These are phyloP conservation scores for Pollicipes pollicipes DNA, from an alignment of 1,140 invertebrate genomes.

Conservation along the genomic window DNA sequence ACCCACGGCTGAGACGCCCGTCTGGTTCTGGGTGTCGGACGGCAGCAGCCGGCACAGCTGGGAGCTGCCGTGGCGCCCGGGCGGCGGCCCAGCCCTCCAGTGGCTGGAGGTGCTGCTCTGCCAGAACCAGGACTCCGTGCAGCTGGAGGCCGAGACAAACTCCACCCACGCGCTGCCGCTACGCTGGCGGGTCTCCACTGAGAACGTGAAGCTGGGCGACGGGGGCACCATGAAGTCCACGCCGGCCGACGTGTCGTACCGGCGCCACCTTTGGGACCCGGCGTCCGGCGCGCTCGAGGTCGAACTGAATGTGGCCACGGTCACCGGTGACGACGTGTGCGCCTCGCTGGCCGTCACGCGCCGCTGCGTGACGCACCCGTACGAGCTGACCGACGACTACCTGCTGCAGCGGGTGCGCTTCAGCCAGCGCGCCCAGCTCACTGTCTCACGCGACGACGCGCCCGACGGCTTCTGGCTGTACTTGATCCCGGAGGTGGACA, in stretches of 20 bases:
- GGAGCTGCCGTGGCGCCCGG: not conserved
- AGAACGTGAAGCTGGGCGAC: not conserved
- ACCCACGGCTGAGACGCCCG: not conserved
- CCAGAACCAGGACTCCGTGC: not conserved
- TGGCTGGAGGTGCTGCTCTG: not conserved
- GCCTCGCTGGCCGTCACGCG: not conserved
- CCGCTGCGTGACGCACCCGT: not conserved
- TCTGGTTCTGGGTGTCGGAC: not conserved
- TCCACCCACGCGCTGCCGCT: not conserved
- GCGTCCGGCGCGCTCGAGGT: not conserved
- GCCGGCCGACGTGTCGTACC: not conserved
- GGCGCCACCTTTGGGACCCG: not conserved
- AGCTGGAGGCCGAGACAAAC: not conserved
- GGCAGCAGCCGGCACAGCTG: not conserved
- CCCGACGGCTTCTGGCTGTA: not conserved
- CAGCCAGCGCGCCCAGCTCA: not conserved
- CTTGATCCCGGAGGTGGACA: not conserved
- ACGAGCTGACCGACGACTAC: not conserved
- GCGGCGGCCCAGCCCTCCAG: not conserved
- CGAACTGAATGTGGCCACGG: not conserved
- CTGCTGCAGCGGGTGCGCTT: not conserved
- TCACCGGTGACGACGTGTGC: not conserved
- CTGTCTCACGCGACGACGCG: not conserved
- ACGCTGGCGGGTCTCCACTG: not conserved
- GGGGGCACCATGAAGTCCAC: not conserved